Base-by-base conservation (phyloP, 2,888 invertebrate genomes). In the Lapara coniferarum region DNA sequence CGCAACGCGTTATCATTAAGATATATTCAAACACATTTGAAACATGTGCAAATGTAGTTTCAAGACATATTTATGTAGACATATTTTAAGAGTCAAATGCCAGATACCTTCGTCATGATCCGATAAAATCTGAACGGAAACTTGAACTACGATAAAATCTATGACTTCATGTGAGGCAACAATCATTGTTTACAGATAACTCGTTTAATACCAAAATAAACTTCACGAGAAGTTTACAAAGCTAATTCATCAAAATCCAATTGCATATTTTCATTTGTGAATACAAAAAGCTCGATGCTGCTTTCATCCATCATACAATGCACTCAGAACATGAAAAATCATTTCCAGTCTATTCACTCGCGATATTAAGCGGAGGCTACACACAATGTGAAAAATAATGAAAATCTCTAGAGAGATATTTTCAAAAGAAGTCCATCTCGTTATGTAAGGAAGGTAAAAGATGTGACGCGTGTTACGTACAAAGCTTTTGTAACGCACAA, bases 1-100 rank as follows among this genome's bases (percentile, higher is more conserved):
- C 75, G 69, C 37, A 63, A 59, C 73, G 76, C 78, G 75, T 84
- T 78, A 86, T 84, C 84, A 69, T 69, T 63, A 68, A 70, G 75
- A 81, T 81, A 76, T 74, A 72, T 76, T 76, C 66, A 73, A 74
- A 77, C 72, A 72, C 75, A 78, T 78, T 78, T 73, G 69, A 73
- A 72, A 67, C 55, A 25, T 56, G 46, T 56, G 53, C 68, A 37
- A 66, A 66, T 55, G 37, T 68, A 69, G 55, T 67, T 69, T 58
- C 46, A 56, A 63, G 67, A 66, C 59, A 69, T 68, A 46, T 63
- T 49, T 63, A 46, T 63, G 46, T 58, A 10, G n/a, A 58, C n/a
- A 58, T 58, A 55, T 55, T 55, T 55, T 19, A n/a, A 46, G 49
- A 49, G 19, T 49, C 13, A 63, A 46, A 44, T 1, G 49, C 49